These are phyloP conservation scores for Lumbricus terrestris DNA, from an alignment of 2,888 invertebrate species.

Conservation along the genomic window DNA sequence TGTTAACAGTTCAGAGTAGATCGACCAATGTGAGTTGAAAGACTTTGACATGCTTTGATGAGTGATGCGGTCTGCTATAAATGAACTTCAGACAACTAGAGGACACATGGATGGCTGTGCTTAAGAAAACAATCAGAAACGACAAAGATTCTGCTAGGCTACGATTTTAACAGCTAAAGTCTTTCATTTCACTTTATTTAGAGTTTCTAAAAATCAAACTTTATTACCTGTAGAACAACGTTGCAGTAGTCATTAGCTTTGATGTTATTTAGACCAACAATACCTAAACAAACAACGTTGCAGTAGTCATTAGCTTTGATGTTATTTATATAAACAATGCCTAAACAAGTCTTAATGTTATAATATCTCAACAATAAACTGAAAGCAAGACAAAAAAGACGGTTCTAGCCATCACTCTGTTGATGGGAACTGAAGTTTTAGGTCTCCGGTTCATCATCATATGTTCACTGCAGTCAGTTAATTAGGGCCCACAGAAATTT, in stretches of 20 bases:
- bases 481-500: too few relatives aligned
- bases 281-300: constrained; percentile 73
- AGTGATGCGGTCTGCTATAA: too few relatives aligned
- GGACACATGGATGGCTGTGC: too few relatives aligned
- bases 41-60: too few relatives aligned
- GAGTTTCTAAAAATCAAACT: background rate
- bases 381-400: background rate
- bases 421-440: too few relatives aligned
- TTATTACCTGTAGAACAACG: constrained; percentile 84
- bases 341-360: background rate
- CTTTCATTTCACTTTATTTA: background rate
- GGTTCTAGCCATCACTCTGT: too few relatives aligned
- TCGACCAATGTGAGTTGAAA: too few relatives aligned
- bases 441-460: too few relatives aligned
- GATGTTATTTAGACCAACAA: constrained; percentile 97
- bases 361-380: background rate
- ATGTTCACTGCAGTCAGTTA: too few relatives aligned
- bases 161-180: background rate
- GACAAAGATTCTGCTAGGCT: background rate
- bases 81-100: too few relatives aligned
- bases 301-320: constrained; percentile 99
- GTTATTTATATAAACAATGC: constrained; percentile 84
- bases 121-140: too few relatives aligned
- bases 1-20: too few relatives aligned
- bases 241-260: constrained; percentile 99